These are phyloP conservation scores for Nothocercus nigrocapillus DNA, from an alignment of 2,113 vertebrate species.

Conservation along the genomic window DNA sequence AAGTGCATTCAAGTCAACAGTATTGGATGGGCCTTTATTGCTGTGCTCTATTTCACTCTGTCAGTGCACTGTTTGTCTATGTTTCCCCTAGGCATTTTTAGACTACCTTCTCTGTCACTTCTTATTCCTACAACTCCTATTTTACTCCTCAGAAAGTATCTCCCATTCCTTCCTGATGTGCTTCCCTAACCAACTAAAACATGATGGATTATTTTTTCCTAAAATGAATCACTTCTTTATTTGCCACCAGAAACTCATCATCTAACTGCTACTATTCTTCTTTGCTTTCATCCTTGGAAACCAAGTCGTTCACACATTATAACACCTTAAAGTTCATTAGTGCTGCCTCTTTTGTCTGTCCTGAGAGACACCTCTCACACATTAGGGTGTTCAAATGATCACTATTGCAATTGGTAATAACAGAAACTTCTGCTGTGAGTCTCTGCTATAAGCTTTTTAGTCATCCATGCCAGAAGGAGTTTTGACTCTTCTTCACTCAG, in stretches of 20 bases:
- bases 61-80: not conserved
- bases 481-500: not conserved
- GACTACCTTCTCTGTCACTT: not conserved
- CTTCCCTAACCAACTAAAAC: not conserved
- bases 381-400: not conserved
- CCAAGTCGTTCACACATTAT: not conserved
- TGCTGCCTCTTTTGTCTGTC: not conserved
- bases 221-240: not conserved
- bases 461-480: not conserved
- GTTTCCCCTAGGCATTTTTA: not conserved
- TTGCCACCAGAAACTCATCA: not conserved
- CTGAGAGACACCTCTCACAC: not conserved
- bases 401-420: not conserved
- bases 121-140: not conserved
- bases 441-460: not conserved
- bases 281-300: not conserved
- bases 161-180: not conserved
- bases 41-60: not conserved
- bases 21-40: not conserved
- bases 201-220: not conserved
- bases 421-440: not conserved
- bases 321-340: not conserved
- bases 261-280: not conserved
- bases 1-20: slow-evolving; percentile 8
- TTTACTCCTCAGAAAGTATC: not conserved